Evolutionary conservation across 2,113 vertebrate genomes (phyloP), one percentile per base, ranked within the genome.

Genomic region (Platycercus adscitus): DNA sequence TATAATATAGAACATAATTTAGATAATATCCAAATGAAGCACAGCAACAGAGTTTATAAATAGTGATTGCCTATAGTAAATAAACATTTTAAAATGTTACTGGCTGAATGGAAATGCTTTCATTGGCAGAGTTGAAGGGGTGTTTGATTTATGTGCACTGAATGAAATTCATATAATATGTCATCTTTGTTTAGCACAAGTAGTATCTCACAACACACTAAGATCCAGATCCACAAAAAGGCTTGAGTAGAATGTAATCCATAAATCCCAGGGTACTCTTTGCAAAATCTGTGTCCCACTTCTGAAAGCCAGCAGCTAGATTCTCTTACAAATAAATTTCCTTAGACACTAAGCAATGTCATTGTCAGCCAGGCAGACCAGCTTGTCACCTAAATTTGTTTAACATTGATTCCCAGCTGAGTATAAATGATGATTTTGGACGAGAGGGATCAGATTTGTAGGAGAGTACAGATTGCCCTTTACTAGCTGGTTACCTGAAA

Each of bases 1-100:
- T 99, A 97, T 64, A 98, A 99, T 84, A 98, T 11, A 98, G 83
- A 97, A 43, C 43, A 68, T 11, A 43, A 13, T 91, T 95, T 81
- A 95, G 58, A 94, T 94, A 91, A 43, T 73, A 47, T 86, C 43
- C 70, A 72, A 95, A 35, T 26, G 46, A 94, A 90, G 65, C 28
- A 86, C 25, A 60, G 31, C 52, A 71, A 79, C 21, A 61, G 28
- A 79, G 35, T 69, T 91, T 43, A 86, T 61, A 92, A 76, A 71
- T 4, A 84, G 26, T 19, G 23, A 69, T 28, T 49, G 25, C 8
- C 33, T 64, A 37, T 26, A 66, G 52, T 39, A 69, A 86, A 81
- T 19, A 52, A 79, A 49, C 5, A 33, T 66, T 92, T 83, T 2
- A 3, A 80, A 89, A 70, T 49, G 43, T 87, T 68, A 61, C 35